phyloP scores from a whole-genome alignment of 1,140 invertebrate genomes.

The Euura lappo region DNA sequence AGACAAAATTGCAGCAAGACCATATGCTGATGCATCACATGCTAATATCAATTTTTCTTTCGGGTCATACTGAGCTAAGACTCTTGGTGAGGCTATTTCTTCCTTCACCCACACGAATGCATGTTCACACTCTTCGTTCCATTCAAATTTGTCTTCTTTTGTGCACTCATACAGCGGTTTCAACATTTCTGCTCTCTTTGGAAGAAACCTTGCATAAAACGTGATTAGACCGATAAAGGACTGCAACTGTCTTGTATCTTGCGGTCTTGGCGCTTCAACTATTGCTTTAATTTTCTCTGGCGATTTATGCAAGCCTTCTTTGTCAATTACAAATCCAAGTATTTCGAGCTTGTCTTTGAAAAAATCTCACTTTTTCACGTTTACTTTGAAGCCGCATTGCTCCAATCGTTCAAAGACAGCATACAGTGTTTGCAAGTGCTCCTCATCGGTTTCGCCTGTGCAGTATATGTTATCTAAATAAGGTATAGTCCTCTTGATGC shows the following conservation, averaged over 20 bases:
- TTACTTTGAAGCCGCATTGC: constrained; percentile 22
- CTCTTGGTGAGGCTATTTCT: constrained; percentile 28
- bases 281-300: constrained; percentile 30
- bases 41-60: constrained; percentile 39
- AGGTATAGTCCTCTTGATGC: constrained; percentile 19
- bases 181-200: constrained; percentile 17
- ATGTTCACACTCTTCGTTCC: constrained; percentile 15
- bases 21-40: constrained; percentile 48
- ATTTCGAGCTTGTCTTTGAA: constrained; percentile 21
- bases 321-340: constrained; percentile 39
- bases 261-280: constrained; percentile 25
- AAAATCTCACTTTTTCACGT: constrained; percentile 26
- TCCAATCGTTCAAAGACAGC: constrained; percentile 23
- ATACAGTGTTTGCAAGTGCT: constrained; percentile 19
- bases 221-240: constrained; percentile 28
- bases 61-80: constrained; percentile 47
- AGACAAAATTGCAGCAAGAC: constrained; percentile 46
- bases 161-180: constrained; percentile 22
- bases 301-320: constrained; percentile 33
- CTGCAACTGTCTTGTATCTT: constrained; percentile 17
- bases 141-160: constrained; percentile 11
- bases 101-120: constrained; percentile 33
- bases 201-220: constrained; percentile 30
- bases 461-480: constrained; percentile 30
- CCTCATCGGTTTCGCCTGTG: constrained; percentile 17